Evolutionary conservation across 37 sponge, comb jelly and placozoan genomes (phyloP), one percentile per base, ranked within the genome.

Genomic region (Ephydatia muelleri): DNA sequence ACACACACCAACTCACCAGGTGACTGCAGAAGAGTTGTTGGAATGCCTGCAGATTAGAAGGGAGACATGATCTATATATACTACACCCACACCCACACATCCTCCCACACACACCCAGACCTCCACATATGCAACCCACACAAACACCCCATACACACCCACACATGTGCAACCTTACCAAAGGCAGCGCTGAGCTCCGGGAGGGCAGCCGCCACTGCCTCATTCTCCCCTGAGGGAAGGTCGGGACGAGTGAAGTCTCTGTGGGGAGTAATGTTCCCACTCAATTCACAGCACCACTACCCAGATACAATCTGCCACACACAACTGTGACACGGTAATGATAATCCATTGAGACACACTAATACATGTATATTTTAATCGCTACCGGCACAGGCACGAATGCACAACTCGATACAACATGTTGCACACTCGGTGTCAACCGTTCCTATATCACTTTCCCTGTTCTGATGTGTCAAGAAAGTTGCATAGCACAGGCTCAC

Each of bases 181-280:
- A 91, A 67, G 22, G 90, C 82, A 49, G 86, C 78, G 25, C 82
- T 36, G 38, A 85, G 48, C 38, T 89, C 85, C 26, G 90, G 86
- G 26, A 85, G 57, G 21, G 30, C 70, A 3, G 70, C 49, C 27
- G 47, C 13, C 57, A 73, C 65, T 35, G 48, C 75, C 13, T 31
- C 80, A 25, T 48, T 47, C 37, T 77, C 82, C 27, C 89, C 84
- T 49, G 81, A 35, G n/a, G 92, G 84, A 40, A 84, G 84, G 26
- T 87, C 84, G 72, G 86, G 82, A 22, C 90, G 90, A 71, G 90
- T 90, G 77, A 81, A 87, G 79, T 87, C 87, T 38, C 92, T 91
- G 75, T 4, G 69, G 21, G 68, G 38, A 72, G 38, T 22, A 31
- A n/a, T n/a, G n/a, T n/a, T n/a, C n/a, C n/a, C n/a, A n/a, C n/a